Percentiles rank a stretch among this genome's conserved stretches.
Conservation (phyloP, 1,140 invertebrate species). For the Cylas formicarius region DNA sequence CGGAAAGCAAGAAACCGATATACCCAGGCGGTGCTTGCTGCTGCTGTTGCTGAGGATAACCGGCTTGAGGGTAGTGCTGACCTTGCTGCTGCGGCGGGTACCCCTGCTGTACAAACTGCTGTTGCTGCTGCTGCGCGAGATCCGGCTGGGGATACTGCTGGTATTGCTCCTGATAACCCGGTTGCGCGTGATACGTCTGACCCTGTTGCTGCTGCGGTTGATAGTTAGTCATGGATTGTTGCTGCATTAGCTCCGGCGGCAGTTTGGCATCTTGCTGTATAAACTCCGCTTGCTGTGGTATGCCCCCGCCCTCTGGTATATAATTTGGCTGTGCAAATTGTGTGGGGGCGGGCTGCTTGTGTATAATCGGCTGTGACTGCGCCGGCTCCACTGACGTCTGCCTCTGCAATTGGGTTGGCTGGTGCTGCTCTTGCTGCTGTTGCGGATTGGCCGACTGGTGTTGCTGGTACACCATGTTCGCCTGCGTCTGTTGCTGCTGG, state of each 20-base stretch:
- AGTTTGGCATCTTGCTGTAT: slow-evolving; percentile 31
- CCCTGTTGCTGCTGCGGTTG: slow-evolving; percentile 9
- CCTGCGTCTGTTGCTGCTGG: slow-evolving; percentile 28
- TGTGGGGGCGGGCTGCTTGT: slow-evolving; percentile 29
- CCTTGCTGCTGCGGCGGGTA: slow-evolving; percentile 14
- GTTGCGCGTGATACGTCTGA: slow-evolving; percentile 11
- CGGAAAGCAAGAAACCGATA: neutral
- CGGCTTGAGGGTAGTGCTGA: slow-evolving; percentile 18
- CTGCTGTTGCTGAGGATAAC: slow-evolving; percentile 1
- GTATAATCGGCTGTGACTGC: slow-evolving; percentile 34
- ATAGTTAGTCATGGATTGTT: slow-evolving; percentile 8
- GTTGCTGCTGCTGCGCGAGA: slow-evolving; percentile 9
- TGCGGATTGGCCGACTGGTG: slow-evolving; percentile 28
- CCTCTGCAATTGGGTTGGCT: slow-evolving; percentile 28
- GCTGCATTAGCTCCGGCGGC: slow-evolving; percentile 35
- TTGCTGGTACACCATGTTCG: too few relatives aligned
- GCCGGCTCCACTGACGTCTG: slow-evolving; percentile 33
- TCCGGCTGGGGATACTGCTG: slow-evolving; percentile 16
- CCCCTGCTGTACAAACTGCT: slow-evolving; percentile 22
- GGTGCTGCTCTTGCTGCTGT: slow-evolving; percentile 33
- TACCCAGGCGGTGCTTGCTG: slow-evolving; percentile 11
- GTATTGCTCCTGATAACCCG: slow-evolving; percentile 7
- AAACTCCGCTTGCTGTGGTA: slow-evolving; percentile 33
- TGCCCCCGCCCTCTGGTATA: slow-evolving; percentile 24
- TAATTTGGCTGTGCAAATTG: slow-evolving; percentile 34